phyloP scores from a whole-genome alignment of 2,888 invertebrate genomes.

The Leptinotarsa haldemani region DNA sequence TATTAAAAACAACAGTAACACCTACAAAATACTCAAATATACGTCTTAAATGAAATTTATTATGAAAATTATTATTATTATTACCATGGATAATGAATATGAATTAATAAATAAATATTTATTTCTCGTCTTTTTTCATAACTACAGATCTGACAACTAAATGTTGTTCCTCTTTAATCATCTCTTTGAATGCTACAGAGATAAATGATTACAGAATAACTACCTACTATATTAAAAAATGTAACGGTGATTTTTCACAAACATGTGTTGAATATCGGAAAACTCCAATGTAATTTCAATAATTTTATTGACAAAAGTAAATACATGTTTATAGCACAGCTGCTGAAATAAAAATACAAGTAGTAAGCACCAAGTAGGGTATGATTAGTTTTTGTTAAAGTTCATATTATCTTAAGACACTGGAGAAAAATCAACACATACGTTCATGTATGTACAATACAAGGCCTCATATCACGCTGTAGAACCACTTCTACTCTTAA shows the following conservation, averaged over 20 bases:
- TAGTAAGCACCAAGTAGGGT: slow-evolving; percentile 62
- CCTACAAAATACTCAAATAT: too few species aligned
- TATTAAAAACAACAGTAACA: too few species aligned
- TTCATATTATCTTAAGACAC: slow-evolving; percentile 56
- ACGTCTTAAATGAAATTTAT: too few species aligned
- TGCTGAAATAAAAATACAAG: slow-evolving; percentile 61
- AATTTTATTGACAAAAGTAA: slow-evolving; percentile 53
- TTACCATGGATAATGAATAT: too few species aligned
- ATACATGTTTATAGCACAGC: slow-evolving; percentile 60
- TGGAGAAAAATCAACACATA: slow-evolving; percentile 55
- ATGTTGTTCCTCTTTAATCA: too few species aligned
- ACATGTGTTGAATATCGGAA: background rate
- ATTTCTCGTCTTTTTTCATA: too few species aligned
- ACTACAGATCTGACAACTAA: too few species aligned
- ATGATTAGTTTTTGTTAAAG: slow-evolving; percentile 56
- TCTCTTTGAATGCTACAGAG: too few species aligned
- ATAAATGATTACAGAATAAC: background rate
- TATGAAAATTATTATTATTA: too few species aligned
- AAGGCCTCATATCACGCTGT: slow-evolving; percentile 64
- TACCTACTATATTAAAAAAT: background rate
- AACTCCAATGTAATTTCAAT: slow-evolving; percentile 28
- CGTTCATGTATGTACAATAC: slow-evolving; percentile 57
- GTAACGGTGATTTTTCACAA: background rate
- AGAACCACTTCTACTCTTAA: slow-evolving; percentile 56
- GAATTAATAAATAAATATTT: too few species aligned